Evolutionary conservation across 2,888 invertebrate species (phyloP).

Genomic region (Eupelmus urozonus): DNA sequence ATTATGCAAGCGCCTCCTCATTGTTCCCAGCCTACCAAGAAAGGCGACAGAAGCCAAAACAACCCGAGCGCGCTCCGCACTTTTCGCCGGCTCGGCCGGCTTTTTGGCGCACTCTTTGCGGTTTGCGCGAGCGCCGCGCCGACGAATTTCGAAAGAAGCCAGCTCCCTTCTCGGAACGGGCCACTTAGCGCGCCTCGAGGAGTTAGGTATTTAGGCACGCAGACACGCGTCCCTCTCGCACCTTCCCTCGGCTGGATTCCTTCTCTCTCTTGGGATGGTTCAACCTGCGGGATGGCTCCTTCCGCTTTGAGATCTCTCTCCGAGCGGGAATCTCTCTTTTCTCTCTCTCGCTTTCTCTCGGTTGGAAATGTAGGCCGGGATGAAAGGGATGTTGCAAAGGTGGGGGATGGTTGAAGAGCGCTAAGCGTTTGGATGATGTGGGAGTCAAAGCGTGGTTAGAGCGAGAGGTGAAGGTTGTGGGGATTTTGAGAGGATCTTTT

Average conservation of each 20-base stretch:
- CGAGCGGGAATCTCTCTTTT: not conserved
- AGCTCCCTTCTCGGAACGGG: conserved; percentile 64
- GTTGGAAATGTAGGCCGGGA: not conserved
- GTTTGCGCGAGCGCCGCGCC: conserved; percentile 56
- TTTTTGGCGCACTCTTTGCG: conserved; percentile 13
- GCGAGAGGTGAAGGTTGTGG: no score
- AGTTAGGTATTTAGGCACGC: conserved; percentile 58
- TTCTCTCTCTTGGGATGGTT: not conserved
- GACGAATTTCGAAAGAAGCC: conserved; percentile 67
- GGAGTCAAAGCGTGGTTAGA: no score
- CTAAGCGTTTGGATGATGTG: no score
- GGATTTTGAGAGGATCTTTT: no score
- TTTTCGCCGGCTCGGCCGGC: conserved; percentile 27
- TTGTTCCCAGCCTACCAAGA: no score
- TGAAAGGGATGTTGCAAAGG: no score
- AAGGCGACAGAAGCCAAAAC: no score
- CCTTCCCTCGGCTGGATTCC: not conserved
- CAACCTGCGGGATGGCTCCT: no score
- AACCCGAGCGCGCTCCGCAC: no score
- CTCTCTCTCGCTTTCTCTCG: conserved; percentile 7
- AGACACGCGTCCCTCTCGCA: conserved; percentile 49
- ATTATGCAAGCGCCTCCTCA: no score
- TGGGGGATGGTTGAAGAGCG: no score
- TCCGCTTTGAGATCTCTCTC: no score
- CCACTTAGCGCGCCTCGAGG: conserved; percentile 58